A percentile compares a stretch with the other conserved stretches of the same genome.
Conservation (phyloP, 2,113 vertebrate species). For the Indicator indicator region DNA sequence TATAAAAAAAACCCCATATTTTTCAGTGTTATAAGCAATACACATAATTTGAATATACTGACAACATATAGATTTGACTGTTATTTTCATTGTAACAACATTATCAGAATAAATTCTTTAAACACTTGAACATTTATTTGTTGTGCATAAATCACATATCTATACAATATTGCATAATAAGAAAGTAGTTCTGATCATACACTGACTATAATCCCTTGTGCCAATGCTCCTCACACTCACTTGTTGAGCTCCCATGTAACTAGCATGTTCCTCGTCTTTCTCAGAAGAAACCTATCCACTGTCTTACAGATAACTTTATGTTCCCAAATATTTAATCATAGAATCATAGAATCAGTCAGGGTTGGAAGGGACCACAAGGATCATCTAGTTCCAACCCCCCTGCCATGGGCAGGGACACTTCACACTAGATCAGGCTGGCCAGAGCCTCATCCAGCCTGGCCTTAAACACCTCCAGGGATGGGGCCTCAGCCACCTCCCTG, state of each 20-base stretch:
- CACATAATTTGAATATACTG: not conserved
- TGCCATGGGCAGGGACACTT: too few species aligned
- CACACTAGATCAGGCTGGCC: too few species aligned
- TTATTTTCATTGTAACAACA: not conserved
- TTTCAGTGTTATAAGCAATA: not conserved
- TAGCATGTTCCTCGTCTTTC: not conserved
- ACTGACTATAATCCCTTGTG: accelerated
- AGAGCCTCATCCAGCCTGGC: too few species aligned
- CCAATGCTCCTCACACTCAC: not conserved
- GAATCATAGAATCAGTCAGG: too few species aligned
- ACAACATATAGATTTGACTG: not conserved
- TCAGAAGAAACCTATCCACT: not conserved
- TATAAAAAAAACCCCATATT: not conserved
- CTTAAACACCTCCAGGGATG: too few species aligned
- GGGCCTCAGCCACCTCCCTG: too few species aligned
- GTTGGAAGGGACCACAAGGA: too few species aligned
- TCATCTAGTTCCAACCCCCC: too few species aligned
- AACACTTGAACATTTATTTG: not conserved
- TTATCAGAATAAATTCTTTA: not conserved
- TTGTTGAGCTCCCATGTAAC: not conserved
- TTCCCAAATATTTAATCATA: not conserved
- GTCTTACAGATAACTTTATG: not conserved
- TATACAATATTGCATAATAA: not conserved
- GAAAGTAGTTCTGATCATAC: not conserved
- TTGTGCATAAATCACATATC: not conserved